Evolutionary conservation across 2,888 invertebrate species (phyloP).

Genomic region (Ptychoptera contaminata): DNA sequence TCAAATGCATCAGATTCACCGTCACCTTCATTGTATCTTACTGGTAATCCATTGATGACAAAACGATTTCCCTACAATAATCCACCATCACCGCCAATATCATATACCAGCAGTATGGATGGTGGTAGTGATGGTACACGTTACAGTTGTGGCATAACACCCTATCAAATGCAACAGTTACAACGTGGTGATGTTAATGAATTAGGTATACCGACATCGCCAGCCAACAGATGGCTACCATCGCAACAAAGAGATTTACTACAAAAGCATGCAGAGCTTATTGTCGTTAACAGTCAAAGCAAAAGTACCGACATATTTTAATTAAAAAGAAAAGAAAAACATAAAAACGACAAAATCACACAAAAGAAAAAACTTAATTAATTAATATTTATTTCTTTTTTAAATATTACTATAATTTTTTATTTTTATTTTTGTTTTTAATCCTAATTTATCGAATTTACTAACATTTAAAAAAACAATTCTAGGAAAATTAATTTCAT

Average conservation of each 20-base stretch:
- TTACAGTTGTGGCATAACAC: conserved; percentile 11
- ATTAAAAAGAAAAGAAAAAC: background rate
- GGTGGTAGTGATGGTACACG: background rate
- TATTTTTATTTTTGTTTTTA: too few species aligned
- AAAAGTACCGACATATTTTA: conserved; percentile 11
- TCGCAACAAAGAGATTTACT: conserved; percentile 28
- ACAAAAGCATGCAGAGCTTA: conserved; percentile 23
- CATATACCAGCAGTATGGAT: background rate
- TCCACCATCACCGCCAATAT: too few species aligned
- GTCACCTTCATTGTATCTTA: conserved; percentile 1
- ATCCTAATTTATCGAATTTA: too few species aligned
- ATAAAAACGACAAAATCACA: too few species aligned
- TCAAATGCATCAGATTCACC: conserved; percentile 5
- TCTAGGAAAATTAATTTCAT: background rate
- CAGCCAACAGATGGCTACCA: conserved; percentile 22
- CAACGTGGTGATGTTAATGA: conserved; percentile 19
- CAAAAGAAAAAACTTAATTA: too few species aligned
- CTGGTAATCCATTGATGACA: background rate
- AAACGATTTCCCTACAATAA: too few species aligned
- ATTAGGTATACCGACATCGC: conserved; percentile 21
- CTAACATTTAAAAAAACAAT: background rate
- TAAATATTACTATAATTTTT: too few species aligned
- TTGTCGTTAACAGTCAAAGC: conserved; percentile 6
- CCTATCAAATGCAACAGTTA: too few species aligned
- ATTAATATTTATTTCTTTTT: too few species aligned